Percentiles rank a stretch among this genome's conserved stretches.
Conservation (phyloP, 2,113 vertebrate species). For the Paratilapia polleni region DNA sequence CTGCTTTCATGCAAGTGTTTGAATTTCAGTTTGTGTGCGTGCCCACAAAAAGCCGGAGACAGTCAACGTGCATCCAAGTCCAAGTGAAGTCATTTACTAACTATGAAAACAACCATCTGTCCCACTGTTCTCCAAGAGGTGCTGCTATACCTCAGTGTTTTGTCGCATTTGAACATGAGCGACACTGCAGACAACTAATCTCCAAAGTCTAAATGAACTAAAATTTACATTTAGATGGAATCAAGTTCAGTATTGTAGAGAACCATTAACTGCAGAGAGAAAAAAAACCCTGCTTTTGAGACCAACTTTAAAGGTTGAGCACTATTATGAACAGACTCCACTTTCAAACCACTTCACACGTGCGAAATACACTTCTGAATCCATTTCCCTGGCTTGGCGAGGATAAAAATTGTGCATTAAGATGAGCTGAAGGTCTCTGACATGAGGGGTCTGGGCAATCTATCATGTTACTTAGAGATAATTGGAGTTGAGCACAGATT, state of each 20-base stretch:
- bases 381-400: not conserved
- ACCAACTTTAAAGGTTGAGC: constrained; percentile 9
- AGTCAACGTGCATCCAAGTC: constrained; percentile 21
- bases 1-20: constrained; percentile 24
- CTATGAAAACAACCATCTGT: constrained; percentile 23
- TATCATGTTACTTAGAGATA: constrained; percentile 53
- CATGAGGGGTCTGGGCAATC: constrained; percentile 35
- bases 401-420: constrained; percentile 21
- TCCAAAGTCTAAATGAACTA: not conserved
- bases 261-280: not conserved
- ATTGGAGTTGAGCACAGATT: constrained; percentile 50
- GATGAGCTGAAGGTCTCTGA: constrained; percentile 34
- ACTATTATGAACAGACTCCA: constrained; percentile 26
- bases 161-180: not conserved
- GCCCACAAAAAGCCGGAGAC: not conserved
- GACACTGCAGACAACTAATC: not conserved
- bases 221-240: constrained; percentile 46
- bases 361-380: constrained; percentile 14
- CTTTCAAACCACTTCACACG: constrained; percentile 41
- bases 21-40: constrained; percentile 7
- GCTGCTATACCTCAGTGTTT: not conserved
- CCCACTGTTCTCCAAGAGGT: constrained; percentile 4
- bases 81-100: constrained; percentile 44
- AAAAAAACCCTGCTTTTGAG: not conserved
- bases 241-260: not conserved